These are phyloP conservation scores for Axinella damicornis DNA, from an alignment of 37 sponge, comb jelly and placozoan species.

Conservation along the genomic window DNA sequence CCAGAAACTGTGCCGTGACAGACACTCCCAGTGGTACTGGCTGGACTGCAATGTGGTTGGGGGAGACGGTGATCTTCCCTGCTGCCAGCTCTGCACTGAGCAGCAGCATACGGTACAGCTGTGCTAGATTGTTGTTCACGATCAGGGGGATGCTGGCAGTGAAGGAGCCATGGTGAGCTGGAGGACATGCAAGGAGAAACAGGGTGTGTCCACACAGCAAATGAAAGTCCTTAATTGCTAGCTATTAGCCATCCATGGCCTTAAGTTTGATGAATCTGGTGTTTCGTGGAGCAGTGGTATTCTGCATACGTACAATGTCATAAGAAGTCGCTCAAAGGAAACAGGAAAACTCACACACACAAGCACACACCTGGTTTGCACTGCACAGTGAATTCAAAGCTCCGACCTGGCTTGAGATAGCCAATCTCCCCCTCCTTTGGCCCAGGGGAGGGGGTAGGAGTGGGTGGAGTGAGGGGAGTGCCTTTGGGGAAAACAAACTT, in stretches of 20 bases:
- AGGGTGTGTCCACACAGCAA: too few relatives aligned
- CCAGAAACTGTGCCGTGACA: conserved; percentile 53
- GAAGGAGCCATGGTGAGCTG: conserved; percentile 52
- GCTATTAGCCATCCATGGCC: too few relatives aligned
- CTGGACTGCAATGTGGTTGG: conserved; percentile 41
- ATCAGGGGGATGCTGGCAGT: conserved; percentile 44
- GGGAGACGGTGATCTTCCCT: conserved; percentile 36
- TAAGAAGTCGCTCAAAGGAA: too few relatives aligned
- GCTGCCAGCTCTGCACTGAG: conserved; percentile 44
- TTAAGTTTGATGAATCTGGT: too few relatives aligned
- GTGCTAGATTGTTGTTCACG: conserved; percentile 34
- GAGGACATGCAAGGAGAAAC: background rate
- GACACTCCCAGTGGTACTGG: conserved; percentile 75
- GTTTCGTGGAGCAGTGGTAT: too few relatives aligned
- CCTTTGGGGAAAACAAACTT: conserved; percentile 29
- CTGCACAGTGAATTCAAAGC: background rate
- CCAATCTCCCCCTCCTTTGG: conserved; percentile 23
- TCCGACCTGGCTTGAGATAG: conserved; percentile 18
- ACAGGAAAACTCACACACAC: too few relatives aligned
- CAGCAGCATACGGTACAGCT: conserved; percentile 54
- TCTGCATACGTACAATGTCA: too few relatives aligned
- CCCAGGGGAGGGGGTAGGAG: background rate
- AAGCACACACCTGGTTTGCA: conserved; percentile 26
- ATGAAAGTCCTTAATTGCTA: too few relatives aligned
- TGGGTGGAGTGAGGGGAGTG: background rate